phyloP scores from a whole-genome alignment of 2,113 vertebrate species.

The Psittacus erithacus region DNA sequence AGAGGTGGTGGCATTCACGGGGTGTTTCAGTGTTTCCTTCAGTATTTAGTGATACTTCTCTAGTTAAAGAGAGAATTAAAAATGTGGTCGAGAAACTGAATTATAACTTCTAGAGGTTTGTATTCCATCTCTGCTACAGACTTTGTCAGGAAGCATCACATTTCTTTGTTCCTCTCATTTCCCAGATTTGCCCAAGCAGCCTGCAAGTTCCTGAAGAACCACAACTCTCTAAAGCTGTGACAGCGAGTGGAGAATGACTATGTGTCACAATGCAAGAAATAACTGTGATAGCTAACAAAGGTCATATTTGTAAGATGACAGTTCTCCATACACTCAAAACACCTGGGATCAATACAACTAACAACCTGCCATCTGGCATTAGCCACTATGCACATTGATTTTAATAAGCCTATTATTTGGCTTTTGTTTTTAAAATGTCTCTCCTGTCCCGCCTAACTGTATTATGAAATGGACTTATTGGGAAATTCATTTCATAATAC shows the following conservation, averaged over 20 bases:
- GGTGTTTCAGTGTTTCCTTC: not conserved
- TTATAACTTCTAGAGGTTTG: not conserved
- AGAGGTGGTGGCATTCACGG: not conserved
- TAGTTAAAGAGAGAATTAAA: not conserved
- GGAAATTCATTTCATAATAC: not conserved
- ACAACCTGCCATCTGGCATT: not conserved
- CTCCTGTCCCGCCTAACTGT: not conserved
- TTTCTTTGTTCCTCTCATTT: not conserved
- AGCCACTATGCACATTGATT: slow-evolving; percentile 1
- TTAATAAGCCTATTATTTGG: not conserved
- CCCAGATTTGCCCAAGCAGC: not conserved
- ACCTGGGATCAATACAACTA: not conserved
- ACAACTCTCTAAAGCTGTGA: accelerated
- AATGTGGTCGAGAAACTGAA: not conserved
- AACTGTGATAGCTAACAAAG: not conserved
- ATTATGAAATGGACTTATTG: not conserved
- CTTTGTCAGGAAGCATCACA: not conserved
- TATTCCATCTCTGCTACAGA: not conserved
- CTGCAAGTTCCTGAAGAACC: not conserved
- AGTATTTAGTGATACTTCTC: not conserved
- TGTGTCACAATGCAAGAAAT: not conserved
- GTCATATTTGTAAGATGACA: not conserved
- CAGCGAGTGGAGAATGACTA: not conserved
- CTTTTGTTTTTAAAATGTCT: not conserved
- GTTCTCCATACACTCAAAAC: not conserved